These are phyloP conservation scores for Scrobipalpa atriplicella DNA, from an alignment of 2,888 invertebrate species.

Conservation along the genomic window DNA sequence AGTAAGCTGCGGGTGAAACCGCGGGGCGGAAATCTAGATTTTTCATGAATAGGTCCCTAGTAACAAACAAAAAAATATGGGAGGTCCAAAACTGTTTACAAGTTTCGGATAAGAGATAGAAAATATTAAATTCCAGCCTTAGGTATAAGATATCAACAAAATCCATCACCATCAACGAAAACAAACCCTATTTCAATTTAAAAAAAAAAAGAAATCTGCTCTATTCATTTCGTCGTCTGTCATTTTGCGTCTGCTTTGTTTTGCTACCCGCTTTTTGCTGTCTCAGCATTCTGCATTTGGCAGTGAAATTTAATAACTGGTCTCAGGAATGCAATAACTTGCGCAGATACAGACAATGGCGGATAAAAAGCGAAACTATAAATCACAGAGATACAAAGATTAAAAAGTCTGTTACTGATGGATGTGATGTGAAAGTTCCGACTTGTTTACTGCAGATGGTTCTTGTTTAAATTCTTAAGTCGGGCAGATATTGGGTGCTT, in stretches of 20 bases:
- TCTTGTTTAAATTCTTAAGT: no score
- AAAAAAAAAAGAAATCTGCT: neutral
- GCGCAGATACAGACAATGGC: neutral
- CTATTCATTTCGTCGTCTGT: neutral
- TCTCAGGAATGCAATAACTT: neutral
- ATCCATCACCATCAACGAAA: neutral
- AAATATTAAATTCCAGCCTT: no score
- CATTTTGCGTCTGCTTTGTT: neutral
- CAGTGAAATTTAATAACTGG: constrained; percentile 9
- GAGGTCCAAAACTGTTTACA: no score
- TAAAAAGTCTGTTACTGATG: neutral
- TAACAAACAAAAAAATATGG: no score
- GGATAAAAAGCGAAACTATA: neutral
- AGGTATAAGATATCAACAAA: neutral
- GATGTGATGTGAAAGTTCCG: no score
- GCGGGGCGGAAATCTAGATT: no score
- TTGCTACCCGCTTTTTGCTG: constrained; percentile 14
- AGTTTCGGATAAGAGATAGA: no score
- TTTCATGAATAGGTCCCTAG: no score
- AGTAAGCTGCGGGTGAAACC: no score
- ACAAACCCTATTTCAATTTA: neutral
- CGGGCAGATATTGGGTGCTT: no score
- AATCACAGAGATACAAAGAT: neutral
- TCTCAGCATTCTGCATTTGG: neutral
- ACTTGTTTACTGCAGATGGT: no score